Percentiles rank a stretch among this genome's conserved stretches.
phyloP scores from a whole-genome alignment of 1,140 invertebrate species.

The Matsumurasca onukii region DNA sequence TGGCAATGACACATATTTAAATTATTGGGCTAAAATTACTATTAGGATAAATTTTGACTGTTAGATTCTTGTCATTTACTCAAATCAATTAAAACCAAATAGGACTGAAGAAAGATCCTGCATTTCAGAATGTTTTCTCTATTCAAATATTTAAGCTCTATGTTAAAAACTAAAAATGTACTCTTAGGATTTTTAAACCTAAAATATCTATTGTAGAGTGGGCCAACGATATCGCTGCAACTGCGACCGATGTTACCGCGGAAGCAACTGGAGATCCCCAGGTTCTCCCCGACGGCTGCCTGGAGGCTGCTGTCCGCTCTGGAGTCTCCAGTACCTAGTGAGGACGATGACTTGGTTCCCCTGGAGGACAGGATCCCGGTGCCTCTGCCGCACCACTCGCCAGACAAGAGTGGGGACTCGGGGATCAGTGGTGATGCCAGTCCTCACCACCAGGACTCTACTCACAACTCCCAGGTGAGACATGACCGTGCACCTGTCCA shows the following conservation, averaged over 20 bases:
- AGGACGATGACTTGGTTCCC: constrained; percentile 48
- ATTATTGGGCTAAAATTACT: too few relatives aligned
- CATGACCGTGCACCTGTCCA: too few relatives aligned
- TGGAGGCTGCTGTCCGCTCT: constrained; percentile 69
- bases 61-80: too few relatives aligned
- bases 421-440: constrained; percentile 75
- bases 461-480: constrained; percentile 39
- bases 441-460: constrained; percentile 46
- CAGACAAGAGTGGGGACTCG: constrained; percentile 74
- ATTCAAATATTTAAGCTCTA: too few relatives aligned
- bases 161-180: too few relatives aligned
- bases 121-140: too few relatives aligned
- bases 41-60: too few relatives aligned
- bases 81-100: too few relatives aligned
- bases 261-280: constrained; percentile 68
- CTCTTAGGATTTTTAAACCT: too few relatives aligned
- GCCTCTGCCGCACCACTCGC: constrained; percentile 46
- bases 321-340: constrained; percentile 43
- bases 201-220: too few relatives aligned
- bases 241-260: constrained; percentile 75
- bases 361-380: constrained; percentile 57
- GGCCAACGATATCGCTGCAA: constrained; percentile 61
- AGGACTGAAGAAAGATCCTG: too few relatives aligned
- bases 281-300: constrained; percentile 79
- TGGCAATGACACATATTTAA: too few relatives aligned